These are phyloP conservation scores for Microtus pennsylvanicus DNA, from an alignment of 2,113 vertebrate species.

Conservation along the genomic window DNA sequence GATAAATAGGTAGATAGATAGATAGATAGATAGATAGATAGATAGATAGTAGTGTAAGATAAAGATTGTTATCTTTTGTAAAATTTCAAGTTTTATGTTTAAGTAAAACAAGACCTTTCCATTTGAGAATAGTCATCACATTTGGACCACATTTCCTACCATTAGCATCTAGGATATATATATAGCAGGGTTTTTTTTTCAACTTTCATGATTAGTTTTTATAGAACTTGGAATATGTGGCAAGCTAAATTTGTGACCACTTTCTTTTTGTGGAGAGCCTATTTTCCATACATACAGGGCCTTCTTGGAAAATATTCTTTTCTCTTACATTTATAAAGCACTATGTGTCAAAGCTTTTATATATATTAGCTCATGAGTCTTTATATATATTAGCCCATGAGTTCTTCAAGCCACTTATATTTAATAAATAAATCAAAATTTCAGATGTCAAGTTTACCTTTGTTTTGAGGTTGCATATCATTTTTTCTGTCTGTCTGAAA, in stretches of 20 bases:
- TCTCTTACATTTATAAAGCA: not conserved
- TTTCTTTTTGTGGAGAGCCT: not conserved
- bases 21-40: too few species aligned
- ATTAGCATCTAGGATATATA: not conserved
- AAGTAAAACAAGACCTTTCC: not conserved
- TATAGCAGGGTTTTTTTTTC: not conserved
- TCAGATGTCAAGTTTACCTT: slow-evolving; percentile 38
- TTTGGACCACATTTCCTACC: not conserved
- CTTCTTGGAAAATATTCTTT: not conserved
- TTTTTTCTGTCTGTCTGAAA: slow-evolving; percentile 33
- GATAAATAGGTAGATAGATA: not conserved
- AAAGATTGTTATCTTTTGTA: not conserved
- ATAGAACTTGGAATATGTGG: not conserved
- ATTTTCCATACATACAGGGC: slow-evolving; percentile 1
- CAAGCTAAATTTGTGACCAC: not conserved
- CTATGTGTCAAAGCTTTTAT: not conserved
- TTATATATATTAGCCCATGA: not conserved
- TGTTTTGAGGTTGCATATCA: not conserved
- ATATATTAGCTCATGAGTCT: not conserved
- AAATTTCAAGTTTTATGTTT: slow-evolving; percentile 19
- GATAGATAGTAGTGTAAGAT: not conserved
- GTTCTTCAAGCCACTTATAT: slow-evolving; percentile 13
- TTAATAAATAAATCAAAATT: not conserved
- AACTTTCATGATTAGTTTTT: slow-evolving; percentile 12
- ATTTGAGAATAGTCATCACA: not conserved